Base-by-base conservation (phyloP, 2,113 vertebrate species). In the Cygnus atratus region DNA sequence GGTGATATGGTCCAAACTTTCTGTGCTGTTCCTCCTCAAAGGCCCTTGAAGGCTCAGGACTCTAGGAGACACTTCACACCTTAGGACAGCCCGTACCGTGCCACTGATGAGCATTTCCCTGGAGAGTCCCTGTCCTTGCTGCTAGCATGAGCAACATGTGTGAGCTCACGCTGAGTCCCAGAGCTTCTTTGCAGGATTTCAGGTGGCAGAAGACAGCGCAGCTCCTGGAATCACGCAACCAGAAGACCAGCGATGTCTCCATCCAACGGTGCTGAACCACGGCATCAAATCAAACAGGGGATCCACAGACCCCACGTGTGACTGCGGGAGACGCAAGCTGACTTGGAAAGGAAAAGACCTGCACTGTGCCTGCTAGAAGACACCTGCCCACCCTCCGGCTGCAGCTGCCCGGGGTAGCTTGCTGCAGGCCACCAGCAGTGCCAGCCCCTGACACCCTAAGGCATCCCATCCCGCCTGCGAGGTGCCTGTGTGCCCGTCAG, bases 181-280 rank as follows among this genome's bases (percentile, higher is more conserved):
- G 3, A 65, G 65, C 65, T 43, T 16, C n/a, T 55, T 5, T 65
- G 39, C n/a, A 68, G 80, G 29, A 52, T 37, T 86, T 65, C 76
- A 11, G 18, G 28, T 3, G 6, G 29, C 83, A 79, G 58, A 19
- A 55, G 19, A 43, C 25, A 70, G 65, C 3, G 9, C 41, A 68
- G 62, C 31, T 78, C 37, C 52, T 65, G 57, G 46, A 48, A 74
- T 19, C 13, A 50, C 0, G 4, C 72, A 17, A 46, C 1, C 31
- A 62, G 50, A 29, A 77, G 6, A 41, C 15, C 13, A 2, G 9
- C 24, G 63, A 52, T 5, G 2, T 55, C 59, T 82, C 22, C 28
- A 11, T 41, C 48, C 28, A 52, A 52, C 19, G 33, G 33, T 0
- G 0, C 1, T 46, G 52, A 62, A 8, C 62, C 16, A 11, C 0